Conservation (phyloP, 2,113 vertebrate genomes). For the Hippoglossus stenolepis region DNA sequence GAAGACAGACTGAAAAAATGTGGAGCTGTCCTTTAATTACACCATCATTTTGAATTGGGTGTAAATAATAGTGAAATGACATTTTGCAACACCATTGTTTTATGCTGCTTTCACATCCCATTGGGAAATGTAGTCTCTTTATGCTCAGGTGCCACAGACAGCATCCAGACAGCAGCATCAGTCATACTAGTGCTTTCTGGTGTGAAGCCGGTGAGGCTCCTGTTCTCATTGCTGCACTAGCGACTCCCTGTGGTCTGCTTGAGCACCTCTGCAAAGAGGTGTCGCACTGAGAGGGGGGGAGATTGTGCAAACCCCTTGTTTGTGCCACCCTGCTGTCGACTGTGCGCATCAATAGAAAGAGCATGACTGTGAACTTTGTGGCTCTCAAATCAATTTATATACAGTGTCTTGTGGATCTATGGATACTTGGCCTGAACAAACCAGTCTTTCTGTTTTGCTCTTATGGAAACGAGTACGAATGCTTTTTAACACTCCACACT, state of each 20-base stretch:
- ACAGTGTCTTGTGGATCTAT: not conserved
- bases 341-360: not conserved
- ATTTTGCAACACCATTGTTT: too few relatives aligned
- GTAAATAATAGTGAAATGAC: too few relatives aligned
- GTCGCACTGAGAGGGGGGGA: not conserved
- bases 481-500: not conserved
- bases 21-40: too few relatives aligned
- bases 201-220: too few relatives aligned
- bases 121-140: too few relatives aligned
- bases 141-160: too few relatives aligned
- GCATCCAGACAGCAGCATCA: too few relatives aligned
- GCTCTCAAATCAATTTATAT: not conserved
- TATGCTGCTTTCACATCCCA: too few relatives aligned
- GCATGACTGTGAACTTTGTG: not conserved
- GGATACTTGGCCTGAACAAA: not conserved
- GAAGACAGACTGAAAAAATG: too few relatives aligned
- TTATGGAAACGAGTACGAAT: not conserved
- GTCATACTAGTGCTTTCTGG: too few relatives aligned
- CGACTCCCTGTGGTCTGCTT: not conserved
- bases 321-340: not conserved
- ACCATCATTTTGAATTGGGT: too few relatives aligned
- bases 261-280: not conserved
- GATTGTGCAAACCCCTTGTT: not conserved
- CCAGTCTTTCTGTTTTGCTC: not conserved
- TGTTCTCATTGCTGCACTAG: not conserved